These are phyloP conservation scores for Tragelaphus buxtoni DNA, from an alignment of 2,113 vertebrate species.

Conservation along the genomic window DNA sequence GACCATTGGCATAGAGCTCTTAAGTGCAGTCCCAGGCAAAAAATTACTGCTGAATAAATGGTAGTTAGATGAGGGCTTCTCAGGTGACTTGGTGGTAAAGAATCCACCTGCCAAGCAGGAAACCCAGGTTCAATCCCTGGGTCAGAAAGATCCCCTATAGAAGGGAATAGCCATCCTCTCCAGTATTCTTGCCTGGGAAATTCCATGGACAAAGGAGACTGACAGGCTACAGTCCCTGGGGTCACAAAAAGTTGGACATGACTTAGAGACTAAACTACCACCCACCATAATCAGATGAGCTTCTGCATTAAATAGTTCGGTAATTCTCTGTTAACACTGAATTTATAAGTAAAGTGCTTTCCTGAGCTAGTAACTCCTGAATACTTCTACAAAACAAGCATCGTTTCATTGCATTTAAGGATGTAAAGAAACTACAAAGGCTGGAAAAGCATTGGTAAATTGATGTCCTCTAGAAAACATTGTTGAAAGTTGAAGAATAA, in stretches of 20 bases:
- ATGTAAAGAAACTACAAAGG: neutral
- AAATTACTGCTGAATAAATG: neutral
- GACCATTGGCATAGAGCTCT: neutral
- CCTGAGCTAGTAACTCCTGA: neutral
- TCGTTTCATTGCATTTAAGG: neutral
- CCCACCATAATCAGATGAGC: neutral
- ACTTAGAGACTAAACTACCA: neutral
- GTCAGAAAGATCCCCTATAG: neutral
- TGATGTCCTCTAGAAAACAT: neutral
- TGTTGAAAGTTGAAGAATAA: neutral
- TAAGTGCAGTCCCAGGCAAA: neutral
- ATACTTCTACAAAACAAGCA: neutral
- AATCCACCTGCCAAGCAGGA: neutral
- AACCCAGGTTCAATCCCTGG: neutral
- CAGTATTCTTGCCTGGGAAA: neutral
- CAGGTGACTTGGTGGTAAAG: neutral
- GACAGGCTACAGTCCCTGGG: neutral
- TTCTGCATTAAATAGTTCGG: neutral
- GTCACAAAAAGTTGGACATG: neutral
- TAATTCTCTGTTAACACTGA: neutral
- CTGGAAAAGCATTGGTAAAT: neutral
- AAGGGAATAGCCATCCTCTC: neutral
- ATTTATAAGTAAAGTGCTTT: neutral
- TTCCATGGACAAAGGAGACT: neutral
- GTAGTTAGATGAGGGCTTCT: neutral